Conservation (phyloP, 2,888 invertebrate species). For the Eledona agricola region DNA sequence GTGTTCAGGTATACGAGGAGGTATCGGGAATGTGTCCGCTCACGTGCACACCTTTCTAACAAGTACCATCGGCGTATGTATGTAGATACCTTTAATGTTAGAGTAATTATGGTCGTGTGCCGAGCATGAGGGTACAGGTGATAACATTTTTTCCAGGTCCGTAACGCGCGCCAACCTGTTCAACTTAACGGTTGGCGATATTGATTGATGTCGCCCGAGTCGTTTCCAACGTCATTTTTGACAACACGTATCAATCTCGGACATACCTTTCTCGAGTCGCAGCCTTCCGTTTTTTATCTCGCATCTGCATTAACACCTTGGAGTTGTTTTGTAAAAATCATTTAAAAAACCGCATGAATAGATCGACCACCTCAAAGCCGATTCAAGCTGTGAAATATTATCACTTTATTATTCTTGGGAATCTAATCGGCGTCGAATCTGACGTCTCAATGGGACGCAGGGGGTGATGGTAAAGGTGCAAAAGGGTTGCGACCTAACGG, state of each 20-base stretch:
- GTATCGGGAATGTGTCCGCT: too few species aligned
- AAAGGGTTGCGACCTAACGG: slow-evolving; percentile 53
- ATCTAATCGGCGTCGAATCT: slow-evolving; percentile 54
- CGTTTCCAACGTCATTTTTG: too few species aligned
- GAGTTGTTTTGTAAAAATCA: neutral
- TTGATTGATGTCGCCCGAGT: slow-evolving; percentile 34
- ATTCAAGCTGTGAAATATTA: slow-evolving; percentile 56
- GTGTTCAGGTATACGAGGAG: too few species aligned
- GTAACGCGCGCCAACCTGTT: slow-evolving; percentile 22
- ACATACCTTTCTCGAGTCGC: neutral
- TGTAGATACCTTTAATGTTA: slow-evolving; percentile 52
- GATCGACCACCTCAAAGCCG: slow-evolving; percentile 53
- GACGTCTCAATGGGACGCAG: slow-evolving; percentile 39
- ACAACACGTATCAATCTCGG: too few species aligned
- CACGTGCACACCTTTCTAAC: slow-evolving; percentile 31
- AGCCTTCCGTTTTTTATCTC: neutral
- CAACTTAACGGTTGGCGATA: slow-evolving; percentile 25
- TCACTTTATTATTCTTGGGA: slow-evolving; percentile 54
- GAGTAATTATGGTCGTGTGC: slow-evolving; percentile 53
- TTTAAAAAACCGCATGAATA: slow-evolving; percentile 51
- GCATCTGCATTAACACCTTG: slow-evolving; percentile 22
- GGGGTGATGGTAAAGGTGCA: slow-evolving; percentile 46
- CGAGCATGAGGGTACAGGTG: slow-evolving; percentile 56
- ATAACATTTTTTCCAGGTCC: slow-evolving; percentile 50
- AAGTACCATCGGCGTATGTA: slow-evolving; percentile 36